phyloP scores from a whole-genome alignment of 35 echinoderm and acorn worm genomes.

The Apostichopus californicus region DNA sequence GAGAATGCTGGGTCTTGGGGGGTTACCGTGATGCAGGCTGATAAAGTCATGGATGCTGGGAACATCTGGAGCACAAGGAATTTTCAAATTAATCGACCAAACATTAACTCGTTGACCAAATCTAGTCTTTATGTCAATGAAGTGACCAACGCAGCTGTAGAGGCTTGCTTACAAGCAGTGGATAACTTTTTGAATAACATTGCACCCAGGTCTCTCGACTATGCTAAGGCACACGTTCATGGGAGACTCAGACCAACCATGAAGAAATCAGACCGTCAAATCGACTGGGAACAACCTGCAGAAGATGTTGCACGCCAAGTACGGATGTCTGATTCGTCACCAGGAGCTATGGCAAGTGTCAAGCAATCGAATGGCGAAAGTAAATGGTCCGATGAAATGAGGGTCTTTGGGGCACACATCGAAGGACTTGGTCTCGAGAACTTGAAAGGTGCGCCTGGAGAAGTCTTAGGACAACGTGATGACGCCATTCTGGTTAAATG shows the following conservation, averaged over 20 bases:
- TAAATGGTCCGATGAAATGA: background rate
- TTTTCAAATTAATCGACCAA: conserved; percentile 3
- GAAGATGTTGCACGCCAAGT: background rate
- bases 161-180: background rate
- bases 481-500: conserved; percentile 11
- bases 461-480: conserved; percentile 1
- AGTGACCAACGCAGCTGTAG: background rate
- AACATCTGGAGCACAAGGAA: conserved; percentile 25
- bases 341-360: background rate
- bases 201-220: background rate
- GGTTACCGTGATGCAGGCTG: background rate
- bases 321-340: conserved; percentile 16
- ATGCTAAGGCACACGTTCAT: background rate
- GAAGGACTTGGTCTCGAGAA: background rate
- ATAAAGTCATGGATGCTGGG: conserved; percentile 5
- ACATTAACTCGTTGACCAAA: background rate
- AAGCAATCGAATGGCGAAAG: background rate
- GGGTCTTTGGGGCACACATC: background rate
- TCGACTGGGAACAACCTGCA: conserved; percentile 9
- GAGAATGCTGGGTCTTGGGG: background rate
- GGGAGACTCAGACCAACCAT: background rate
- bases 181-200: conserved; percentile 4
- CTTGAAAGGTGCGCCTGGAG: background rate
- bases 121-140: conserved; percentile 14
- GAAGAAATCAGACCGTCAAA: conserved; percentile 9